Conservation (phyloP, 2,113 vertebrate genomes). For the Ammodytes dubius region DNA sequence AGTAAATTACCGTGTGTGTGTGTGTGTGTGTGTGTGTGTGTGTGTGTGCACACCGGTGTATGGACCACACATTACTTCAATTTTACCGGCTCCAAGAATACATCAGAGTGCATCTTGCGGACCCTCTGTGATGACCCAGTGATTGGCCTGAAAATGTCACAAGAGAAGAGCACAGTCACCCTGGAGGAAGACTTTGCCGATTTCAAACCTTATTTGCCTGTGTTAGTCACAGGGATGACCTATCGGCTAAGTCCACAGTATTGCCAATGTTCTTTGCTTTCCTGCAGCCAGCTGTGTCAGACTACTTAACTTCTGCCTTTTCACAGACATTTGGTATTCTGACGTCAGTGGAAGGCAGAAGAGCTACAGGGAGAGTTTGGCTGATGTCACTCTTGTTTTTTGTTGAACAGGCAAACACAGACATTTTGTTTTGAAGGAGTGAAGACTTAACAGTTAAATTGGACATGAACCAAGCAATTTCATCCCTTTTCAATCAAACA, state of each 20-base stretch:
- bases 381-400: neutral
- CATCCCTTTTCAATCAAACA: neutral
- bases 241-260: slow-evolving; percentile 30
- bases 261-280: slow-evolving; percentile 9
- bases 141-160: slow-evolving; percentile 75
- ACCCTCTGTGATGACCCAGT: slow-evolving; percentile 49
- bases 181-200: slow-evolving; percentile 47
- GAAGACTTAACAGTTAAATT: neutral
- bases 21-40: slow-evolving; percentile 17
- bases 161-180: slow-evolving; percentile 38
- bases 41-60: neutral
- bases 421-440: too few relatives aligned
- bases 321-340: slow-evolving; percentile 12
- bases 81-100: slow-evolving; percentile 44
- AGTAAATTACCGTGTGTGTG: slow-evolving; percentile 10
- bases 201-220: slow-evolving; percentile 46
- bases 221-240: slow-evolving; percentile 63
- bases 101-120: slow-evolving; percentile 48
- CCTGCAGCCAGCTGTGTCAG: slow-evolving; percentile 37
- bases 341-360: neutral
- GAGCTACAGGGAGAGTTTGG: slow-evolving; percentile 23
- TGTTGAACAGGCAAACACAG: neutral
- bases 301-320: slow-evolving; percentile 29
- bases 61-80: slow-evolving; percentile 38
- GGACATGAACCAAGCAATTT: neutral